These are phyloP conservation scores for Maniola jurtina DNA, from an alignment of 1,140 invertebrate species.

Conservation along the genomic window DNA sequence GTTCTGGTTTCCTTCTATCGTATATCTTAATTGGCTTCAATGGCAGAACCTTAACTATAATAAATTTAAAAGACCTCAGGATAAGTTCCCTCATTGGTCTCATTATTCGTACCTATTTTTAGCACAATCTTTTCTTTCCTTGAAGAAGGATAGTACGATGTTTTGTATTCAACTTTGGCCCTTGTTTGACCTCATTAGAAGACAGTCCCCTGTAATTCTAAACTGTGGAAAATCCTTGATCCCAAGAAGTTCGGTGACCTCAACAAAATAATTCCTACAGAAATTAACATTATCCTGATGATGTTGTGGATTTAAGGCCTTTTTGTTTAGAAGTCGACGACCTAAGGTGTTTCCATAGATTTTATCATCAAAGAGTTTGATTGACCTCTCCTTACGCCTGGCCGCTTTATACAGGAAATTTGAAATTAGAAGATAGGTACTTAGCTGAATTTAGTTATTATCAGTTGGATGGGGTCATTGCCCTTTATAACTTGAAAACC, in stretches of 20 bases:
- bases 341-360: not conserved
- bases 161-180: too few relatives aligned
- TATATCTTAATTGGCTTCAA: too few relatives aligned
- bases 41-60: too few relatives aligned
- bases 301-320: constrained; percentile 5
- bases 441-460: not conserved
- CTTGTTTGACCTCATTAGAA: too few relatives aligned
- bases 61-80: too few relatives aligned
- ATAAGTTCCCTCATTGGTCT: too few relatives aligned
- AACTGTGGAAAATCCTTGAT: not conserved
- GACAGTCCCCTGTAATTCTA: too few relatives aligned
- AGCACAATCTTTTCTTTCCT: too few relatives aligned
- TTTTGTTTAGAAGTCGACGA: not conserved
- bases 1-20: too few relatives aligned
- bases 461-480: not conserved
- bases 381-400: not conserved
- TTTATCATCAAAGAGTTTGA: not conserved
- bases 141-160: too few relatives aligned
- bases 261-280: not conserved
- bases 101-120: too few relatives aligned
- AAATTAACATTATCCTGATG: not conserved
- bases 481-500: not conserved
- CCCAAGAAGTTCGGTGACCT: not conserved
- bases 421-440: too few relatives aligned
- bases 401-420: not conserved